Base-by-base conservation (phyloP, 2,797 vertebrate species). In the Acanthis flammea region DNA sequence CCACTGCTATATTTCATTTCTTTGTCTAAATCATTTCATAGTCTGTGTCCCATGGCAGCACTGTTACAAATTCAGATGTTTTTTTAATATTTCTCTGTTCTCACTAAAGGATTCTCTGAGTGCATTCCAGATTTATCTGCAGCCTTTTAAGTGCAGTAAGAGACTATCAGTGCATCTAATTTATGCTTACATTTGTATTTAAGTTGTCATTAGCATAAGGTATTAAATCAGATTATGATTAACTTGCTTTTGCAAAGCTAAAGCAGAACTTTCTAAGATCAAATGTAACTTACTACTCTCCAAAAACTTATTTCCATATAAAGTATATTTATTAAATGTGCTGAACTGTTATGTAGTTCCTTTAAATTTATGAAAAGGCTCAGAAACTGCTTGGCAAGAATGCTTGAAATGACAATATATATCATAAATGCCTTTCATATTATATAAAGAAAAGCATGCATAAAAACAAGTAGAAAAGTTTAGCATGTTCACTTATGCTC, bases 151-250 rank as follows among this genome's bases (percentile, higher is more conserved):
- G 79, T 84, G 81, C 90, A 83, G 90, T 95, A 70, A 95, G 79
- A 58, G 76, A 96, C 96, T 96, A 94, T 95, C 95, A 70, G 71
- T 90, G 66, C 85, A 94, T 90, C 94, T 76, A 94, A 96, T 97
- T 97, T 97, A 95, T 87, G 87, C 94, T 97, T 96, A 51, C 51
- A 89, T 93, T 97, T 96, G 89, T 94, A 93, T 97, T 97, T 96
- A 95, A 97, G 94, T 96, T 96, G 95, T 96, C 84, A 92, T 96
- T 97, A 97, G 72, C 71, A 70, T 54, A 73, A 93, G 57, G 81
- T 97, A 93, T 97, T 98, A 97, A 98, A 98, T 98, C 97, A 97
- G 94, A 94, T 97, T 96, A 95, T 94, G 96, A 97, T 97, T 95
- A 94, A 61, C 95, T 97, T 97, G 93, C 88, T 93, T 95, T 97